These are phyloP conservation scores for Bergia puertoricense DNA, from an alignment of 92 coral and sea anemone genomes.

Conservation along the genomic window DNA sequence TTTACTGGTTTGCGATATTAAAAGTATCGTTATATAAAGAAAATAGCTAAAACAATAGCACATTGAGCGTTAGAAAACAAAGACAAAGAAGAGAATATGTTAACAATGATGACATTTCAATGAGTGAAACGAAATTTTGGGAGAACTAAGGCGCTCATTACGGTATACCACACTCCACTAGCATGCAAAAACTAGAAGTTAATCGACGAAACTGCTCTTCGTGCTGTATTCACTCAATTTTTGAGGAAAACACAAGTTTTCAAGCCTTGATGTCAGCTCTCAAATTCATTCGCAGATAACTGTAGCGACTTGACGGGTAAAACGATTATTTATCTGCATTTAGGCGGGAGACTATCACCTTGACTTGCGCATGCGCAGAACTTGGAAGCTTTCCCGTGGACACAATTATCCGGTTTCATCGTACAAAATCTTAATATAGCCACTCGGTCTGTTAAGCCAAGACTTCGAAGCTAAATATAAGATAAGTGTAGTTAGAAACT, in stretches of 20 bases:
- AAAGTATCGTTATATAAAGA: not conserved
- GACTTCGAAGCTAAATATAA: not conserved
- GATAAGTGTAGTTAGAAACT: not conserved
- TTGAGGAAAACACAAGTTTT: not conserved
- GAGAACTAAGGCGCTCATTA: not conserved
- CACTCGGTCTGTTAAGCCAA: not conserved
- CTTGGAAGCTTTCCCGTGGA: not conserved
- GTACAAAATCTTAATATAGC: not conserved
- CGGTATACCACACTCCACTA: not conserved
- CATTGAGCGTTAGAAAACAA: not conserved
- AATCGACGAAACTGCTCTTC: not conserved
- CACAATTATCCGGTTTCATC: not conserved
- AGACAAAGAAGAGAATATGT: not conserved
- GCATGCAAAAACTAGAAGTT: not conserved
- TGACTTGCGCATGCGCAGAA: slow-evolving; percentile 33
- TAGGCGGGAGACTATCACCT: not conserved
- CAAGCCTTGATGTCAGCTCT: not conserved
- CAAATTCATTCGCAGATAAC: not conserved
- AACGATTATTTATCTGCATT: not conserved
- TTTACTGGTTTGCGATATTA: not conserved
- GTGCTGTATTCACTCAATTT: not conserved
- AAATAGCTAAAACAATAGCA: slow-evolving; percentile 1
- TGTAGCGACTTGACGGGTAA: not conserved
- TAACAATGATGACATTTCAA: not conserved
- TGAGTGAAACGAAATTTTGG: not conserved